Evolutionary conservation across 2,113 vertebrate genomes (phyloP), one percentile per base, ranked within the genome.

Genomic region (Protomyctophum bolini): DNA sequence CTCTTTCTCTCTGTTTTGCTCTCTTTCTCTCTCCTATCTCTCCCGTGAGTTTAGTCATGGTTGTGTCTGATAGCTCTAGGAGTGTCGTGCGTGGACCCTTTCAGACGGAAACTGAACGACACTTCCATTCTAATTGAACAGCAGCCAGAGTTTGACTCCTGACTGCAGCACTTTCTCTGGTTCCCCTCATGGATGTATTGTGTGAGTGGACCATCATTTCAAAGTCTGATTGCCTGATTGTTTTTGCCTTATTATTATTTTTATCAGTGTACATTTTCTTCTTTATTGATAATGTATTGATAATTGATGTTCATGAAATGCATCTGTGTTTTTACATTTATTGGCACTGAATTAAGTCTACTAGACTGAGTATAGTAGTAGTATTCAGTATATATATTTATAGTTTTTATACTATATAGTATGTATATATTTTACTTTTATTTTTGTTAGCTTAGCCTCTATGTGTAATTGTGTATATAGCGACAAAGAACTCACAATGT

Each of bases 1-100:
- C 33, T 65, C 47, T 67, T 3, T 46, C 4, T 67, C n/a, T 21
- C 12, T 58, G 49, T 15, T 21, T 21, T 51, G 52, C 6, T 49
- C 45, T 21, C 8, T 5, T 55, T 21, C 58, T 60, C 3, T 49
- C 45, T 21, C 4, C 5, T 55, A 50, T 64, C 65, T 62, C 41
- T 61, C 67, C 52, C 11, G 11, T 14, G 51, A 48, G 4, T 88
- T 46, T 88, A 97, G 95, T 80, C 59, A 3, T 97, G 95, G 95
- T 82, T 94, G 47, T 97, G 96, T 76, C 87, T 96, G 60, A 86
- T 97, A 0, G 94, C 95, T 21, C 79, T 97, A 86, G 95, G 96
- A 0, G 58, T 92, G 59, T 92, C 94, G 83, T 93, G 88, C 72
- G 87, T 96, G 76, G 91, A 93, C 76, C 93, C 92, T 11, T 83